Percentiles rank a stretch among this genome's conserved stretches.
phyloP scores from a whole-genome alignment of 2,888 invertebrate species.

The Proisotoma minuta region DNA sequence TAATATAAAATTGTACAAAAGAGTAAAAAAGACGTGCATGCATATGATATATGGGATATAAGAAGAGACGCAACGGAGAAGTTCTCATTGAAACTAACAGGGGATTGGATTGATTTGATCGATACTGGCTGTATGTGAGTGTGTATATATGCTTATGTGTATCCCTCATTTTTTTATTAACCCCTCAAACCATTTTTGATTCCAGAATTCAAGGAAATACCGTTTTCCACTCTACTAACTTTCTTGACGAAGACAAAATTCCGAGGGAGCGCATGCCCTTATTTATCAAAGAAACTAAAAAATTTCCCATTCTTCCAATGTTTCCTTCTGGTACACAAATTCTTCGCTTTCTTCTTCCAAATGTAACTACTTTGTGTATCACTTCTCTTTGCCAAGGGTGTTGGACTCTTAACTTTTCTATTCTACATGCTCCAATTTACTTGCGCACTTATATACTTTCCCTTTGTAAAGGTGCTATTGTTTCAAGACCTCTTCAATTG shows the following conservation, averaged over 20 bases:
- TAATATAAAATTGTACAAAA: not conserved
- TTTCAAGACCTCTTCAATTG: conserved; percentile 35
- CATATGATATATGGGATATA: not conserved
- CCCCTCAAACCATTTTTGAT: conserved; percentile 48
- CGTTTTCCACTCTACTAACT: conserved; percentile 43
- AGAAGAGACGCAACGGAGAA: not conserved
- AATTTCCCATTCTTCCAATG: conserved; percentile 35
- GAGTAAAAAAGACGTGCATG: not conserved
- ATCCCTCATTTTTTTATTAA: conserved; percentile 48
- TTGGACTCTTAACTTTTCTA: conserved; percentile 10
- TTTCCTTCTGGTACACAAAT: conserved; percentile 20
- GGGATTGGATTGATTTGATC: conserved; percentile 45
- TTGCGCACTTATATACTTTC: conserved; percentile 40
- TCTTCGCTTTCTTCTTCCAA: conserved; percentile 18
- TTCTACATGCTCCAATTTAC: conserved; percentile 36
- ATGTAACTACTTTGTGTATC: conserved; percentile 4
- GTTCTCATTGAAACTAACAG: conserved; percentile 39
- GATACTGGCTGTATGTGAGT: conserved; percentile 25
- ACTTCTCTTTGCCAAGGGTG: not conserved
- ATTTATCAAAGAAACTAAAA: conserved; percentile 47
- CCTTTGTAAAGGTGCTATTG: conserved; percentile 28
- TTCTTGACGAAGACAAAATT: conserved; percentile 30
- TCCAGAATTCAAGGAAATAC: conserved; percentile 36
- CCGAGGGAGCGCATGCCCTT: conserved; percentile 44
- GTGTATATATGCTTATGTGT: conserved; percentile 17